Percentiles rank a stretch among this genome's conserved stretches.
These are phyloP conservation scores for Callyntrura sp. DNA, from an alignment of 2,888 invertebrate genomes.

Conservation along the genomic window DNA sequence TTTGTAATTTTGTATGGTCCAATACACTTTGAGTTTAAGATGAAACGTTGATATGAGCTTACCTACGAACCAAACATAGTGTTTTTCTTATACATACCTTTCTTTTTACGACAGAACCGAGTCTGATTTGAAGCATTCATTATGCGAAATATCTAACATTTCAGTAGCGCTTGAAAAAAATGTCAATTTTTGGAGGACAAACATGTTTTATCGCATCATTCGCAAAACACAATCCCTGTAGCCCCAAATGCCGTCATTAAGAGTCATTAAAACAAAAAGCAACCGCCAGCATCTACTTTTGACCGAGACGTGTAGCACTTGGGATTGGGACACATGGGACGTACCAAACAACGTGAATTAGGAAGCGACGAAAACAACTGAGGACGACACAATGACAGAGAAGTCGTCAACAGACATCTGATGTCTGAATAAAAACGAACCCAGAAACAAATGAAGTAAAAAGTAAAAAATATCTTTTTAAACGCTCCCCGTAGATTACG, in stretches of 20 bases:
- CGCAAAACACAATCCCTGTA: background rate
- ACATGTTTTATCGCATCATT: background rate
- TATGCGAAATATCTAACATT: conserved; percentile 50
- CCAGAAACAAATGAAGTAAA: conserved; percentile 3
- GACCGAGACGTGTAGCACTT: too few relatives aligned
- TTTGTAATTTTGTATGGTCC: background rate
- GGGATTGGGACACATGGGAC: conserved; percentile 9
- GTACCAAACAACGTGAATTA: conserved; percentile 11
- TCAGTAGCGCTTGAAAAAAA: background rate
- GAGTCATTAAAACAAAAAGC: background rate
- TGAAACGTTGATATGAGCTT: too few relatives aligned
- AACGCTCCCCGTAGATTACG: background rate
- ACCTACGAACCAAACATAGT: background rate
- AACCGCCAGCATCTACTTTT: too few relatives aligned
- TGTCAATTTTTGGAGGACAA: conserved; percentile 58
- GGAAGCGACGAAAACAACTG: conserved; percentile 12
- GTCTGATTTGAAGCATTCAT: conserved; percentile 19
- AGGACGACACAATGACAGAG: conserved; percentile 44
- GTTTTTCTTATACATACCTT: too few relatives aligned
- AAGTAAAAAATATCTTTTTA: background rate
- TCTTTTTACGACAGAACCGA: background rate
- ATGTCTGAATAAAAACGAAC: conserved; percentile 1
- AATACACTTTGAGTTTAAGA: background rate
- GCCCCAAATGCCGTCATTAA: background rate
- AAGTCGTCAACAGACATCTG: conserved; percentile 34